phyloP scores from a whole-genome alignment of 2,888 invertebrate species.

The Hypsopygia costalis region DNA sequence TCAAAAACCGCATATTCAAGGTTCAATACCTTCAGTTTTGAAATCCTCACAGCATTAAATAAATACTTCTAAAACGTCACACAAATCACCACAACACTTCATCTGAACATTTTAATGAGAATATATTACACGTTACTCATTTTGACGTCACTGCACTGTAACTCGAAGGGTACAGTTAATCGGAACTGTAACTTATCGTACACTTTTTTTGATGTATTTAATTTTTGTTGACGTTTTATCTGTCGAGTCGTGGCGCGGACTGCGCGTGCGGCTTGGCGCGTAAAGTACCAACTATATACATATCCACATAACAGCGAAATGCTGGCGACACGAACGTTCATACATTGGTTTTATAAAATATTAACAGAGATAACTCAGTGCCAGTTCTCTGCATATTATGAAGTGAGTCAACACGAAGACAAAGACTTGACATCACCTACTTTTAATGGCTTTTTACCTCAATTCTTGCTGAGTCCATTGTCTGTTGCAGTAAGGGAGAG shows the following conservation, averaged over 20 bases:
- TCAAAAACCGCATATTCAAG: too few species aligned
- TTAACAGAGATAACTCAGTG: slow-evolving; percentile 39
- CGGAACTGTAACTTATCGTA: background rate
- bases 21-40: background rate
- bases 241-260: slow-evolving; percentile 58
- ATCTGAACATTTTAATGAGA: slow-evolving; percentile 16
- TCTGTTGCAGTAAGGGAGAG: background rate
- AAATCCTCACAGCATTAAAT: background rate
- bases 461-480: background rate
- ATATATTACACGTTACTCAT: slow-evolving; percentile 10
- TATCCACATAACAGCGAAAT: slow-evolving; percentile 33
- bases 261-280: slow-evolving; percentile 60
- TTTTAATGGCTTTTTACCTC: background rate
- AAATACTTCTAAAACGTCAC: slow-evolving; percentile 12
- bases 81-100: slow-evolving; percentile 12
- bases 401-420: slow-evolving; percentile 20
- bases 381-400: slow-evolving; percentile 23
- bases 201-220: slow-evolving; percentile 56
- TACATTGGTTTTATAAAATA: slow-evolving; percentile 33
- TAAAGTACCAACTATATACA: slow-evolving; percentile 41
- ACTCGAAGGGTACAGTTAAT: slow-evolving; percentile 1
- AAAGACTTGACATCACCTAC: slow-evolving; percentile 11
- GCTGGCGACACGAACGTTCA: slow-evolving; percentile 46
- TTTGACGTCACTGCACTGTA: slow-evolving; percentile 9
- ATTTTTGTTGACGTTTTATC: slow-evolving; percentile 69